phyloP scores from a whole-genome alignment of 23 tunicate species.

The Corella eumyota region DNA sequence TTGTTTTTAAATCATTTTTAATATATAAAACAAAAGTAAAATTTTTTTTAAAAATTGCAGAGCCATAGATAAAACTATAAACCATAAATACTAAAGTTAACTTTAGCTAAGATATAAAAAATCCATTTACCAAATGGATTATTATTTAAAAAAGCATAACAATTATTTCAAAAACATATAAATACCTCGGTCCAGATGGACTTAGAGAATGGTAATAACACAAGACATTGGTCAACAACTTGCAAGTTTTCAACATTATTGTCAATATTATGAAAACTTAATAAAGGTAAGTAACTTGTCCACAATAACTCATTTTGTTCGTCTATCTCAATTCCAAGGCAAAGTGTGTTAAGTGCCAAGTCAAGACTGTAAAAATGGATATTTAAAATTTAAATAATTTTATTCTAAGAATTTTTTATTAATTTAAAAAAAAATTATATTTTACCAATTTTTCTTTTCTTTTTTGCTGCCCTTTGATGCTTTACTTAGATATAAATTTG shows the following conservation, averaged over 20 bases:
- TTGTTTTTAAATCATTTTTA: no score
- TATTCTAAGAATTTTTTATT: no score
- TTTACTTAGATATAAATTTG: constrained; percentile 10
- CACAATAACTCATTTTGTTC: constrained; percentile 52
- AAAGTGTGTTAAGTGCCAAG: constrained; percentile 61
- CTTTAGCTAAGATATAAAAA: no score
- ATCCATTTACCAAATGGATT: no score
- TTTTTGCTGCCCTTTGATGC: background rate
- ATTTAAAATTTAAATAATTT: no score
- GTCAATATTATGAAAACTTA: constrained; percentile 22
- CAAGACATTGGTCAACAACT: constrained; percentile 38
- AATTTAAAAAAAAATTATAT: no score
- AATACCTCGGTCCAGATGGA: constrained; percentile 59
- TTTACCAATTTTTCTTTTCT: no score
- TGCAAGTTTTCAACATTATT: constrained; percentile 18
- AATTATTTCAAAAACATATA: background rate
- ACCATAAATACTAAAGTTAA: no score
- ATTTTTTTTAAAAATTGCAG: no score
- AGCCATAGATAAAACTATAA: no score
- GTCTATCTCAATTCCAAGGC: constrained; percentile 59
- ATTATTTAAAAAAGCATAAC: constrained; percentile 4
- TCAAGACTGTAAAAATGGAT: no score
- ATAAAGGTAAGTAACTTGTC: constrained; percentile 53
- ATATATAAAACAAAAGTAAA: no score
- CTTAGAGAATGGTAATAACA: constrained; percentile 47